Conservation (phyloP, 2,113 vertebrate genomes). For the Eulacestoma nigropectus region DNA sequence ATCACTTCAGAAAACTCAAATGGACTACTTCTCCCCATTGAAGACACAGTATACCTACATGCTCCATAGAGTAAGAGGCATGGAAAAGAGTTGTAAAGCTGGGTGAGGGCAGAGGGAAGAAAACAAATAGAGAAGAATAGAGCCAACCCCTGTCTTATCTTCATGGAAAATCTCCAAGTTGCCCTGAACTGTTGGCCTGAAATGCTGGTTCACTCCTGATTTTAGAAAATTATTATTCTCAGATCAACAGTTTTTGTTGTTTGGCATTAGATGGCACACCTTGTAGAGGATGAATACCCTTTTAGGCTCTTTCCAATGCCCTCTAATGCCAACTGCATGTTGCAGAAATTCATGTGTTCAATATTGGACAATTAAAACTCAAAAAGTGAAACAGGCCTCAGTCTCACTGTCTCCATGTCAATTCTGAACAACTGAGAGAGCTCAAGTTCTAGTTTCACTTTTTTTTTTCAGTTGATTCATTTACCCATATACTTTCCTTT, state of each 20-base stretch:
- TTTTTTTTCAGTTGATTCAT: not conserved
- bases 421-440: not conserved
- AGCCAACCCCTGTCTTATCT: not conserved
- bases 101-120: fast-evolving
- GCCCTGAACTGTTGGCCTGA: not conserved
- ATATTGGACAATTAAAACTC: not conserved
- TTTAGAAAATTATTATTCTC: not conserved
- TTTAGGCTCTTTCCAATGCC: not conserved
- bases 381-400: not conserved
- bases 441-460: not conserved
- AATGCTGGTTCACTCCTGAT: not conserved
- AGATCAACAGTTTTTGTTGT: not conserved
- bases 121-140: not conserved
- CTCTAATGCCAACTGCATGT: fast-evolving
- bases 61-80: not conserved
- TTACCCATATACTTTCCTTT: not conserved
- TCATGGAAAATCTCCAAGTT: not conserved
- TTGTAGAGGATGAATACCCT: not conserved
- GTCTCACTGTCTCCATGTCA: not conserved
- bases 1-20: not conserved
- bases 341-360: not conserved
- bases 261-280: not conserved
- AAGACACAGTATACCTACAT: not conserved
- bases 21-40: not conserved
- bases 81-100: not conserved